Base-by-base conservation (phyloP, 2,888 invertebrate species). In the Sabatieria punctata region DNA sequence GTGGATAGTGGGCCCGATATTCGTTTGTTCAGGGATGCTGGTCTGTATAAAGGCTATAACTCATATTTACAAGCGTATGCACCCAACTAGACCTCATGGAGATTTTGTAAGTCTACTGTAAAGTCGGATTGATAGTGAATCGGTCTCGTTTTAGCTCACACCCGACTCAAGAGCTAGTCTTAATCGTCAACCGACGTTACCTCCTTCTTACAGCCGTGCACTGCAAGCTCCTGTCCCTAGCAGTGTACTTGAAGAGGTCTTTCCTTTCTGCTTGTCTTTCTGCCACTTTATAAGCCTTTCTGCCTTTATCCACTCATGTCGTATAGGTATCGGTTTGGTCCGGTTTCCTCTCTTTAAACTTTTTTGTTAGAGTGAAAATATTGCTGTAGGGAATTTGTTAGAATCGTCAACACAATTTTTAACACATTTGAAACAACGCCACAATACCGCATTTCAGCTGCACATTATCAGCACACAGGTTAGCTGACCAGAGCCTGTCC, bases 1-100 rank as follows among this genome's bases (percentile, higher is more conserved):
- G 13, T 48, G 48, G 48, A 23, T 48, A n/a, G 48, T 48, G 6
- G 48, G 48, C 15, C 48, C 48, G 2, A 40, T 48, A 11, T 48
- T 48, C 43, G 23, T 48, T 23, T 40, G 43, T 19, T 48, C 44
- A 8, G 48, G 48, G 2, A 22, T 44, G 25, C 24, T 48, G 22
- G 40, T 48, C 15, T 21, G 27, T 11, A 23, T 44, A 13, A 48
- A 48, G 22, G 44, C 48, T 15, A 25, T 35, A 4, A 37, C 44
- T 3, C 48, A 48, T 24, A 27, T 48, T 8, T 48, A 48, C 40
- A 43, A 43, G 30, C 43, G 43, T 6, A 15, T 43, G n/a, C 27
- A 36, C 19, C 36, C 43, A 3, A 18, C 6, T 4, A n/a, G 26
- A 25, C 3, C 8, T 21, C 11, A 23, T 4, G 39, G 23, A 8